phyloP scores from a whole-genome alignment of 2,113 vertebrate genomes.

The Orcinus orca region DNA sequence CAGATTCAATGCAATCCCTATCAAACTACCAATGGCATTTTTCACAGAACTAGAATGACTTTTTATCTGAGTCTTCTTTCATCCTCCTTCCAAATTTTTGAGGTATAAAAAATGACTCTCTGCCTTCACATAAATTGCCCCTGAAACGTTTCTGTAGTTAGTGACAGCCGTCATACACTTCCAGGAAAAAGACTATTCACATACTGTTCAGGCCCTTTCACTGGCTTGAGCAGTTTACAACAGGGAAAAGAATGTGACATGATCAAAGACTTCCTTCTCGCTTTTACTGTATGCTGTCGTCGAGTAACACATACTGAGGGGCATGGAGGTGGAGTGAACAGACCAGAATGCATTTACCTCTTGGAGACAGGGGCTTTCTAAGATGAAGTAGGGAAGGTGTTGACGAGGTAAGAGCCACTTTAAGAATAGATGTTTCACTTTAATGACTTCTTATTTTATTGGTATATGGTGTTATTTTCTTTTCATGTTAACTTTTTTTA shows the following conservation, averaged over 20 bases:
- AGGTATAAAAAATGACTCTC: conserved; percentile 13
- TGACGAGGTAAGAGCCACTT: neutral
- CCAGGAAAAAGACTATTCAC: neutral
- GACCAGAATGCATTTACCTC: neutral
- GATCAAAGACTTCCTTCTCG: neutral
- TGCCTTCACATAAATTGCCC: conserved; percentile 17
- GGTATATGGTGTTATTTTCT: too few relatives aligned
- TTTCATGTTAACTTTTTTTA: too few relatives aligned
- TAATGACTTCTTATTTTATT: too few relatives aligned
- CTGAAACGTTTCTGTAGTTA: conserved; percentile 27
- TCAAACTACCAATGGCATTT: too few relatives aligned
- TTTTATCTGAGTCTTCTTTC: neutral
- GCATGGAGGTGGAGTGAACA: neutral
- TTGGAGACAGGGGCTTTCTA: neutral
- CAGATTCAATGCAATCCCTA: too few relatives aligned
- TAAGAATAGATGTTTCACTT: neutral
- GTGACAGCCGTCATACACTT: neutral
- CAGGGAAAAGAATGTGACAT: neutral
- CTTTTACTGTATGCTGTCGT: conserved; percentile 1
- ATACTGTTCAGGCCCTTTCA: neutral
- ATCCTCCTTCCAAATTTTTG: conserved; percentile 23
- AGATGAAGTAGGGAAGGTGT: neutral
- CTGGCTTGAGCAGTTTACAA: neutral
- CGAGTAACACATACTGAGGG: neutral
- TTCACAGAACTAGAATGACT: neutral